phyloP scores from a whole-genome alignment of 2,888 invertebrate genomes.

The Euzetes globulus region DNA sequence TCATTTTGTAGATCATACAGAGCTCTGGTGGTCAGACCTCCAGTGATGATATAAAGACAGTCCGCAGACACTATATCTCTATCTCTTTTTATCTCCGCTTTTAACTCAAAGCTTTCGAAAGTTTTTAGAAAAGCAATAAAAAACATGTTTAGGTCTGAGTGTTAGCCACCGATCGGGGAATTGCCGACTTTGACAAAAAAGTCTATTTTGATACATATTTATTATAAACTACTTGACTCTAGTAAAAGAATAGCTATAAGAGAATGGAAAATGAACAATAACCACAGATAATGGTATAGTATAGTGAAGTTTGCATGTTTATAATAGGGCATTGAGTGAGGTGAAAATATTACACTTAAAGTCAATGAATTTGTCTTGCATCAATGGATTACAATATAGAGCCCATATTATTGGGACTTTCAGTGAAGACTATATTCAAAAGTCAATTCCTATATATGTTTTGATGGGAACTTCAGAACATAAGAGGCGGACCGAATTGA shows the following conservation, averaged over 20 bases:
- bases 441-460: not conserved
- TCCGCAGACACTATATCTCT: not conserved
- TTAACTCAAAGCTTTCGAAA: not conserved
- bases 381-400: constrained; percentile 1
- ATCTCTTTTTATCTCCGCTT: not conserved
- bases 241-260: not conserved
- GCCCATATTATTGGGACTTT: not conserved
- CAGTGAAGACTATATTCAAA: not conserved
- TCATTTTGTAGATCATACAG: constrained; percentile 6
- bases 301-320: not conserved
- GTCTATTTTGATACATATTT: not conserved
- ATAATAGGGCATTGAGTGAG: not conserved
- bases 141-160: constrained; percentile 1
- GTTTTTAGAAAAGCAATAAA: constrained; percentile 1
- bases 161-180: constrained; percentile 4
- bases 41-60: not conserved
- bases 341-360: constrained; percentile 8
- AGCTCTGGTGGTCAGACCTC: constrained; percentile 25
- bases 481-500: not conserved
- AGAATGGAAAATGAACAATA: too few relatives aligned
- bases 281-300: too few relatives aligned
- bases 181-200: constrained; percentile 20
- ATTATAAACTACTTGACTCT: not conserved
- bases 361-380: constrained; percentile 1
- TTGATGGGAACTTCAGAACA: not conserved